Conservation (phyloP, 1,140 invertebrate species). For the Cryptotermes secundus region DNA sequence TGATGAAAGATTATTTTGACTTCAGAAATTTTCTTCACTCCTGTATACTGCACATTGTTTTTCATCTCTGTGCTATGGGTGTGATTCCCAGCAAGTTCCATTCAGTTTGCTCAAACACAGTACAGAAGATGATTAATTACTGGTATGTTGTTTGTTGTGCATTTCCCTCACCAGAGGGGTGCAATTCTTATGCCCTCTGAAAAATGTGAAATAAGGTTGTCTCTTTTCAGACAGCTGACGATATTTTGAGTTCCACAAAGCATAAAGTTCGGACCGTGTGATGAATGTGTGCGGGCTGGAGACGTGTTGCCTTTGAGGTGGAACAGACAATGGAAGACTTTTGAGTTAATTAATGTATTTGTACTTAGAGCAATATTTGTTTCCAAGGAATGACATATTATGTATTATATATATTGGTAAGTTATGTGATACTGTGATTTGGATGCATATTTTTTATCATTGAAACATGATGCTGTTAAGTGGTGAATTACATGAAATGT, state of each 20-base stretch:
- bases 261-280: constrained; percentile 28
- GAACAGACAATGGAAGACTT: neutral
- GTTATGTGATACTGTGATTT: neutral
- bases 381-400: neutral
- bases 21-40: neutral
- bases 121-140: neutral
- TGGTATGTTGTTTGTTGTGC: neutral
- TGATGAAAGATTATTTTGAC: no score
- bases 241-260: constrained; percentile 25
- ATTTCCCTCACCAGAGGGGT: neutral
- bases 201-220: neutral
- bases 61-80: neutral
- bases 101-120: neutral
- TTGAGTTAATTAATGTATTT: neutral
- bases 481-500: neutral
- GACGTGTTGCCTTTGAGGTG: neutral
- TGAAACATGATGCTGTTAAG: neutral
- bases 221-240: constrained; percentile 25
- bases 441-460: neutral
- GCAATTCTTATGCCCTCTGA: neutral
- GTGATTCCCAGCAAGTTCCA: neutral
- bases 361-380: constrained; percentile 11
- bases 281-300: neutral
- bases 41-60: neutral
- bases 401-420: constrained; percentile 8